These are phyloP conservation scores for Rhodophaea formosa DNA, from an alignment of 2,888 invertebrate species.

Conservation along the genomic window DNA sequence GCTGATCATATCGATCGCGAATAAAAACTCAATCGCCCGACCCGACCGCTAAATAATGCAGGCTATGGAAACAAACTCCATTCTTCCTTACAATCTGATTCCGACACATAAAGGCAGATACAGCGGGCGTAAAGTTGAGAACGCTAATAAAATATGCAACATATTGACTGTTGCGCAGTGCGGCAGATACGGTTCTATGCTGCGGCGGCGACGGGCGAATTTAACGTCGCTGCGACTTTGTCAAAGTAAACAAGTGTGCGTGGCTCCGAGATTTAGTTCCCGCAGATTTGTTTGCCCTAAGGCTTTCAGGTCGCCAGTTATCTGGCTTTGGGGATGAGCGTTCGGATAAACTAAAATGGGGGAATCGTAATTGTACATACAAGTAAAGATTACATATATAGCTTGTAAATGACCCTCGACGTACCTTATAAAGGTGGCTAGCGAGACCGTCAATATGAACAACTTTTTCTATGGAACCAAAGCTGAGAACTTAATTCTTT, in stretches of 20 bases:
- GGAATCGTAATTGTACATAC: neutral
- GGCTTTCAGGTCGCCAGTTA: constrained; percentile 23
- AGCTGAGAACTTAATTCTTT: no score
- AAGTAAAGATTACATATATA: no score
- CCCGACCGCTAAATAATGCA: constrained; percentile 8
- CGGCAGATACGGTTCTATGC: constrained; percentile 58
- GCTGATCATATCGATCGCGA: neutral
- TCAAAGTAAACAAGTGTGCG: constrained; percentile 65
- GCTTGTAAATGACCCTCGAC: no score
- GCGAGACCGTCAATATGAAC: no score
- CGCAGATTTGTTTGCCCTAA: constrained; percentile 45
- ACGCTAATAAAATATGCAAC: constrained; percentile 75
- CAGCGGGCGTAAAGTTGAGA: constrained; percentile 43
- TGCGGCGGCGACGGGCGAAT: constrained; percentile 46
- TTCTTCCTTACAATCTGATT: constrained; percentile 13
- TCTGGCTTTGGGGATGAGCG: neutral
- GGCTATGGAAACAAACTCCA: constrained; percentile 4
- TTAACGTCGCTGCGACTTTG: constrained; percentile 54
- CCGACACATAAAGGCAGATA: constrained; percentile 35
- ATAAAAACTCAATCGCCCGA: neutral
- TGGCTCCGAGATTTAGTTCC: constrained; percentile 43
- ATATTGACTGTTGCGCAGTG: constrained; percentile 67
- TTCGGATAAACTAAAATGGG: neutral
- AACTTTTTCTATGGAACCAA: no score
- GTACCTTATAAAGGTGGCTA: no score